Percentiles rank a stretch among this genome's conserved stretches.
Evolutionary conservation across 2,888 invertebrate genomes (phyloP).

Genomic region (Heteropelma amictum): DNA sequence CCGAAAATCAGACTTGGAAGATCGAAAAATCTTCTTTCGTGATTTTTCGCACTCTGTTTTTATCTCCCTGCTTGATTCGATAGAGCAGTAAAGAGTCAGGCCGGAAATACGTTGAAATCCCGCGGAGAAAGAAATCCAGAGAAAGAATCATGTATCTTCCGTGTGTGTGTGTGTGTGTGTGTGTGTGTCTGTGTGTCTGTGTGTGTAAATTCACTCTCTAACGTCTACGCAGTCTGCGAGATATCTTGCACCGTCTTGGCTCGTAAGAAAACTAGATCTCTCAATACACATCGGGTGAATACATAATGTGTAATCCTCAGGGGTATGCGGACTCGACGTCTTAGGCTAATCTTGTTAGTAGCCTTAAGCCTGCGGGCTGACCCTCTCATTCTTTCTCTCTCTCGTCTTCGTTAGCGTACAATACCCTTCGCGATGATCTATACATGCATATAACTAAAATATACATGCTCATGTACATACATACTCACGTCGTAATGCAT

Average conservation of each 20-base stretch:
- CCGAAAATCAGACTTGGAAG: too few species aligned
- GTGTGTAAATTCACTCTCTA: too few species aligned
- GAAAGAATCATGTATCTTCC: too few species aligned
- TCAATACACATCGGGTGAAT: constrained; percentile 75
- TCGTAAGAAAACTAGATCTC: constrained; percentile 69
- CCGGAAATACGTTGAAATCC: too few species aligned
- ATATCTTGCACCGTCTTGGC: constrained; percentile 43
- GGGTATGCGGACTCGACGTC: constrained; percentile 76
- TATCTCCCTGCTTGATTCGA: too few species aligned
- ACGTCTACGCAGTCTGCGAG: constrained; percentile 6
- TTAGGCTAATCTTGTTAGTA: constrained; percentile 78
- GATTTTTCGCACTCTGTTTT: too few species aligned
- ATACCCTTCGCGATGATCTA: constrained; percentile 11
- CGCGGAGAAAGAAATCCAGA: too few species aligned
- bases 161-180: too few species aligned
- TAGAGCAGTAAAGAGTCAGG: too few species aligned
- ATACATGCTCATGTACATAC: too few species aligned
- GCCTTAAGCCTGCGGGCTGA: constrained; percentile 75
- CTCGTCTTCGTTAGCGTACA: constrained; percentile 21
- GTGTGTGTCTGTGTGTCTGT: too few species aligned
- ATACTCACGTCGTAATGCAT: constrained; percentile 28
- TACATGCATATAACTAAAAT: neutral
- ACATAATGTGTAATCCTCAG: constrained; percentile 77
- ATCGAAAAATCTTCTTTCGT: too few species aligned
- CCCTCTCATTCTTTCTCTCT: constrained; percentile 61